Conservation (phyloP, 1,140 invertebrate genomes). For the Drosophila pallidifrons region DNA sequence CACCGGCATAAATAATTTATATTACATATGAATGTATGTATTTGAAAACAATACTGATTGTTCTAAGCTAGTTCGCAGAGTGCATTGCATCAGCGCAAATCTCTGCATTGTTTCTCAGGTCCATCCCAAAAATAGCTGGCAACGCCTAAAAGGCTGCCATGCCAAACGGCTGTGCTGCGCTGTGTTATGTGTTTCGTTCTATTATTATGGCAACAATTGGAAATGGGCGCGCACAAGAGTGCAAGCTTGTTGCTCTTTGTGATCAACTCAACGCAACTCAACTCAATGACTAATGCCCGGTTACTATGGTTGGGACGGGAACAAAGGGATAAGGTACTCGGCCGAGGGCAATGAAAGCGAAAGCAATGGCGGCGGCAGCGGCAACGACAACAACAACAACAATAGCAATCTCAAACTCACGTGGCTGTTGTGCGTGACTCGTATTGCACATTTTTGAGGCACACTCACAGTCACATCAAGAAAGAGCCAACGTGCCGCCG, state of each 20-base stretch:
- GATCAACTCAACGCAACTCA: background rate
- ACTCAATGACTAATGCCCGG: background rate
- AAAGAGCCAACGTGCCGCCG: constrained; percentile 42
- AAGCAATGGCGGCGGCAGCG: background rate
- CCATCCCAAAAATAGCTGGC: constrained; percentile 29
- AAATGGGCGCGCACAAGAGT: background rate
- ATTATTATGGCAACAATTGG: background rate
- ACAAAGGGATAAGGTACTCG: background rate
- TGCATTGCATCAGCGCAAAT: background rate
- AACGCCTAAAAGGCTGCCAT: constrained; percentile 45
- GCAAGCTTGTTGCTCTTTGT: background rate
- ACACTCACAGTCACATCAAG: constrained; percentile 2
- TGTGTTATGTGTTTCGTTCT: background rate
- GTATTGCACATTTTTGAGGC: too few relatives aligned
- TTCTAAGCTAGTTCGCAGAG: background rate
- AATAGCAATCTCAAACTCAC: constrained; percentile 27
- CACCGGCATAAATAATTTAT: too few relatives aligned
- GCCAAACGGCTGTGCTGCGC: background rate
- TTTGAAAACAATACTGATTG: background rate
- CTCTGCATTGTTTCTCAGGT: constrained; percentile 5
- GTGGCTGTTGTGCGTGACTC: too few relatives aligned
- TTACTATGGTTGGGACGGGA: background rate
- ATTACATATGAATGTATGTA: background rate
- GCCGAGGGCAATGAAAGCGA: constrained; percentile 7
- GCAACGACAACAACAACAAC: background rate